Evolutionary conservation across 1,140 invertebrate species (phyloP), one percentile per base, ranked within the genome.

Genomic region (Camponotus floridanus): DNA sequence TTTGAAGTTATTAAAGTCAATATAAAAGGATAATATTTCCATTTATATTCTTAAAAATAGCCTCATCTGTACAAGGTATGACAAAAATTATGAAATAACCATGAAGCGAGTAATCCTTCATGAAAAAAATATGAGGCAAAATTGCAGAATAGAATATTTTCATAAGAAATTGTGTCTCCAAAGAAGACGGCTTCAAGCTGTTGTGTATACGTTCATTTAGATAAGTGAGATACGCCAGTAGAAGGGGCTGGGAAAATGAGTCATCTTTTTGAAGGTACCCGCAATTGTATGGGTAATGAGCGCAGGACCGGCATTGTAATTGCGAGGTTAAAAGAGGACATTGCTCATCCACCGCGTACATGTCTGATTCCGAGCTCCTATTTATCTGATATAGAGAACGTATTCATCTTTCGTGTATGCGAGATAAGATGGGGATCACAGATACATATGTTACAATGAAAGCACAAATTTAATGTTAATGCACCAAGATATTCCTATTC

Each of bases 91-190:
- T 7, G 4, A 55, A 4, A 55, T 57, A 70, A 70, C 18, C 61
- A 18, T 5, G 13, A 51, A 45, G n/a, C 8, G 57, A 70, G 48
- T 70, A 45, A 80, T 80, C 33, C 48, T 65, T 70, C 45, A 80
- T 80, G 33, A 80, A 80, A 80, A 80, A 80, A 80, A 80, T 80
- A 80, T 80, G 64, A 80, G 64, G 11, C 45, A 26, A 55, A 80
- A 80, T 80, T 80, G 76, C 64, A 21, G 45, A 51, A 80, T 80
- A 68, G 33, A 68, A 68, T 80, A 80, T 70, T 80, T 80, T 70
- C 64, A 70, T 70, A 68, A 68, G 76, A 80, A 21, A 2, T 15
- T 51, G 45, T 45, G 48, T 80, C 33, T 68, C 64, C 76, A 21
- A 26, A 33, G 64, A 80, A 55, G 45, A 39, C 31, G 33, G 64